Base-by-base conservation (phyloP, 37 sponge, comb jelly and placozoan species). In the Axinella damicornis region DNA sequence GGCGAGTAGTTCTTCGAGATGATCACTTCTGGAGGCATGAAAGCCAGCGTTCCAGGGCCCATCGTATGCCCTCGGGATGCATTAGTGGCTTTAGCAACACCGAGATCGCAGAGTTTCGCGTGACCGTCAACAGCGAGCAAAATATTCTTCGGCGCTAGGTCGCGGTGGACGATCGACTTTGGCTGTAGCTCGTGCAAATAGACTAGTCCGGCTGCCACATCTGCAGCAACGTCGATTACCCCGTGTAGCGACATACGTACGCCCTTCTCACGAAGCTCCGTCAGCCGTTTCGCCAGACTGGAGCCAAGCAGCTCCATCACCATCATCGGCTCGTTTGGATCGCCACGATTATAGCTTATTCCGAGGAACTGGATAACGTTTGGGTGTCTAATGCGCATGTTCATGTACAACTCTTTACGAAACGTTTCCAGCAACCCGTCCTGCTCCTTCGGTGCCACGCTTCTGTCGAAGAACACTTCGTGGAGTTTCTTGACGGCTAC, bases 361-460 rank as follows among this genome's bases (percentile, higher is more conserved):
- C 95, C 95, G 40, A 71, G 85, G 77, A 91, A 91, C 68, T 88
- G 82, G 20, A 91, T 85, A 71, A 95, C 83, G 73, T 95, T 95
- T 9, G 95, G 95, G 68, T 95, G 95, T 40, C 80, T 87, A 19
- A 95, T 69, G 19, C 59, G 53, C 13, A 40, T 53, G n/a, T 88
- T 75, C 2, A 88, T 25, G 25, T 73, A 70, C 12, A 64, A 34
- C 65, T 95, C 92, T 22, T 83, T 39, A 27, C 53, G 71, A 39
- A 88, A 95, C 16, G 54, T 71, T 16, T 61, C 25, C 36, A 88
- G 67, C 31, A 87, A 65, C 17, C 76, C 79, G 35, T 28, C 63
- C 46, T 34, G 57, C 20, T 41, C 76, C 20, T 66, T 80, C 34
- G 60, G 63, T 19, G 57, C 30, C 19, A 71, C 57, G 14, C 37